Base-by-base conservation (phyloP, 2,797 vertebrate species). In the Manis crassicaudata region DNA sequence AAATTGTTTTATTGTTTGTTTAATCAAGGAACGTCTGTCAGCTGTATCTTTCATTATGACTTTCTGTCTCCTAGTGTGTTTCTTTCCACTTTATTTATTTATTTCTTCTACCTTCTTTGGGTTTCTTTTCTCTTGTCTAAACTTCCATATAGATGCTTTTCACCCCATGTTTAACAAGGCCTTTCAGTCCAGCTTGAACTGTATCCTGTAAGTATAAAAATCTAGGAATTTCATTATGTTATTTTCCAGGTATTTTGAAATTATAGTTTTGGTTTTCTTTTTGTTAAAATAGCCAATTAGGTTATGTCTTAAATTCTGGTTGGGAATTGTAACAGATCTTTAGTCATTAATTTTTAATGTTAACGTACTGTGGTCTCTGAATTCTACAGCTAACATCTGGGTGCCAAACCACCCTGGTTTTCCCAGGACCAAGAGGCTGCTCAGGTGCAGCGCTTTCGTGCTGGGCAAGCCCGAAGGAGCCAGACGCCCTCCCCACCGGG, bases 91-190 rank as follows among this genome's bases (percentile, higher is more conserved):
- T 65, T 77, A 27, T 75, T 54, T 77, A 27, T 75, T 54, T 62
- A 17, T 70, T 60, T 62, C 35, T 83, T 27, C 4, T n/a, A 25
- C n/a, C 73, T 85, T 73, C 13, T 40, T 40, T 58, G n/a, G 46
- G 32, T 7, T 94, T 72, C 18, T 40, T 54, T 86, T 56, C 16
- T 81, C 89, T 67, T 56, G 46, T 80, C 83, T 80, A 35, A 82
- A 29, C 56, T 82, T 80, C 67, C 21, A 43, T 23, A 50, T 10
- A 16, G 18, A 32, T 35, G 50, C 25, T 6, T 82, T 23, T 56
- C 32, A 50, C 5, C 25, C n/a, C 13, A 12, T 18, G 16, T 13
- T 14, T 46, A 58, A 60, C 23, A 20, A 63, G 23, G 60, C 16
- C 46, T 84, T 84, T 43, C 17, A 65, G 35, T 65, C 46, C 67